Conservation (phyloP, 2,888 invertebrate genomes). For the Volucella inanis region DNA sequence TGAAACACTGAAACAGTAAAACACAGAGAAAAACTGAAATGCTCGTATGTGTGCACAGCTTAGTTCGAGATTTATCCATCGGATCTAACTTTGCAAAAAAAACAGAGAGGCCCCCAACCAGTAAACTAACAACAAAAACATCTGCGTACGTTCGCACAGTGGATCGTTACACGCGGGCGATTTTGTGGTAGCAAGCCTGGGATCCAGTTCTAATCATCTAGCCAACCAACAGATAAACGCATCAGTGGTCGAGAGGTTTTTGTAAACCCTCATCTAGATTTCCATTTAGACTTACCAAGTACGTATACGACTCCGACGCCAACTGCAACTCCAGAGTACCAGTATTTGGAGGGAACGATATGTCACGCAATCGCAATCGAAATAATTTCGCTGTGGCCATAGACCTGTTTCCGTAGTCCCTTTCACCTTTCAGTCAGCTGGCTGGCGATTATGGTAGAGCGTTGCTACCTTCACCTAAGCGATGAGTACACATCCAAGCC, state of each 20-base stretch:
- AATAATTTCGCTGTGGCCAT: conserved; percentile 52
- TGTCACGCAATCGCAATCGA: conserved; percentile 73
- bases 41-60: not conserved
- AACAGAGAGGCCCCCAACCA: not conserved
- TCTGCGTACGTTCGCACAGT: conserved; percentile 55
- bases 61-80: not conserved
- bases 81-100: conserved; percentile 26
- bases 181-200: conserved; percentile 53
- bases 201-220: conserved; percentile 69
- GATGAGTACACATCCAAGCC: conserved; percentile 13
- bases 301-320: too few relatives aligned
- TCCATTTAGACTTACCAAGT: conserved; percentile 43
- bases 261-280: conserved; percentile 61
- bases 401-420: conserved; percentile 26
- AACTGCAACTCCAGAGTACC: too few relatives aligned
- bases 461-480: conserved; percentile 39
- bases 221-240: conserved; percentile 63
- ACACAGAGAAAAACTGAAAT: not conserved
- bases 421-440: conserved; percentile 41
- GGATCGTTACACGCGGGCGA: conserved; percentile 68
- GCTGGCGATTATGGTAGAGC: conserved; percentile 62
- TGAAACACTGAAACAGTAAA: not conserved
- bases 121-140: conserved; percentile 19
- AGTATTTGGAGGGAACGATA: conserved; percentile 57
- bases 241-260: conserved; percentile 70